Evolutionary conservation across 2,888 invertebrate genomes (phyloP), one percentile per base, ranked within the genome.

Genomic region (Sinhomidia bicolor): DNA sequence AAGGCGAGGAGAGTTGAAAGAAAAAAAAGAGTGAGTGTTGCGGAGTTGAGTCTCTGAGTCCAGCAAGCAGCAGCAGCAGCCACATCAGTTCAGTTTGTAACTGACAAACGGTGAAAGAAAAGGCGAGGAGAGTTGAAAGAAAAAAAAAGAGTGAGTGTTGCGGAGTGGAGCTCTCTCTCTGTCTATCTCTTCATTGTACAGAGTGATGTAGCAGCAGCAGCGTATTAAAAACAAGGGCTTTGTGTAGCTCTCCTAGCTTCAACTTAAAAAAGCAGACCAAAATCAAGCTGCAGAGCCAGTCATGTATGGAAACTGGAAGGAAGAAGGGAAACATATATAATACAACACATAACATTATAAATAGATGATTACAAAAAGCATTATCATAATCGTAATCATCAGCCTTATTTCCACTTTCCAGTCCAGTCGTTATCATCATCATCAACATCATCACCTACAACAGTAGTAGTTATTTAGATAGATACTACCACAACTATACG

Each of bases 61-160:
- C 17, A 2, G n/a, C n/a, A n/a, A n/a, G n/a, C n/a, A n/a, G n/a
- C n/a, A 74, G 74, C 14, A 23, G 74, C 78, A 78, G 32, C 29
- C 54, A 17, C 78, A 54, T 32, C 17, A 32, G 14, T 20, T 78
- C 78, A 54, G 78, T 78, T 78, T 78, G 76, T 87, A 87, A 87
- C 86, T 87, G 86, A 87, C 86, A 87, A 87, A 87, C 86, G 80
- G 86, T 81, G 85, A 79, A 74, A 78, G 85, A 79, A 74, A 78
- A 78, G 29, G 78, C 29, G 85, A 85, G 57, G 14, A 62, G 83
- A 71, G 71, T 44, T 44, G 62, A 65, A 23, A 51, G 20, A 36
- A 17, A 41, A 57, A 36, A 36, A 36, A 3, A 36, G 14, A 84
- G 74, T 36, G 47, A 47, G 44, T 51, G 17, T 17, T 47, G 7